Evolutionary conservation across 2,797 vertebrate genomes (phyloP).

Genomic region (Protosalanx chinensis): DNA sequence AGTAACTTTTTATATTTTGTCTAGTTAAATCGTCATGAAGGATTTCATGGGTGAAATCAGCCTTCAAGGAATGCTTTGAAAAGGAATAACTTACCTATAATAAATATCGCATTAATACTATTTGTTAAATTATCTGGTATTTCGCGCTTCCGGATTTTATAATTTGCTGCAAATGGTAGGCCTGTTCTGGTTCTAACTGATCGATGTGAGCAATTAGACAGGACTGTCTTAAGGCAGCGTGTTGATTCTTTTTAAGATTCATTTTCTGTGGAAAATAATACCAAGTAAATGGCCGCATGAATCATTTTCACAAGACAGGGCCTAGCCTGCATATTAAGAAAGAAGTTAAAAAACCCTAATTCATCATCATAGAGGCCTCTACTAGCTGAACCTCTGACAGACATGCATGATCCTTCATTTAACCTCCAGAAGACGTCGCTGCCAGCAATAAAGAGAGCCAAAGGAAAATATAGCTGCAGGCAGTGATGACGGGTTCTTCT

Average conservation of each 20-base stretch:
- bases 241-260: constrained; percentile 5
- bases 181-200: not conserved
- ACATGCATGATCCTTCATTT: constrained; percentile 3
- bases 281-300: not conserved
- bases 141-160: not conserved
- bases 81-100: not conserved
- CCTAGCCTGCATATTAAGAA: not conserved
- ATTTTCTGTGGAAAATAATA: not conserved
- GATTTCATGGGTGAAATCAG: not conserved
- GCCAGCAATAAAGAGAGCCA: not conserved
- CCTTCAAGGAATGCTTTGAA: constrained; percentile 6
- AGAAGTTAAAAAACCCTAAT: not conserved
- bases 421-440: not conserved
- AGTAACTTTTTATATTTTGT: not conserved
- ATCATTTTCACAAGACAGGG: not conserved
- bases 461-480: not conserved
- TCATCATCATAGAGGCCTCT: not conserved
- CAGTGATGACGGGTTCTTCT: no score
- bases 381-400: not conserved
- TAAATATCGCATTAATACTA: constrained; percentile 6
- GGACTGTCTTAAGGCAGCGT: constrained; percentile 4
- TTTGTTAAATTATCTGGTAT: not conserved
- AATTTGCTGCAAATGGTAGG: not conserved
- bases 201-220: constrained; percentile 12
- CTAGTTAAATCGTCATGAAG: not conserved